Evolutionary conservation across 2,797 vertebrate species (phyloP).

Genomic region (Trematomus bernacchii): DNA sequence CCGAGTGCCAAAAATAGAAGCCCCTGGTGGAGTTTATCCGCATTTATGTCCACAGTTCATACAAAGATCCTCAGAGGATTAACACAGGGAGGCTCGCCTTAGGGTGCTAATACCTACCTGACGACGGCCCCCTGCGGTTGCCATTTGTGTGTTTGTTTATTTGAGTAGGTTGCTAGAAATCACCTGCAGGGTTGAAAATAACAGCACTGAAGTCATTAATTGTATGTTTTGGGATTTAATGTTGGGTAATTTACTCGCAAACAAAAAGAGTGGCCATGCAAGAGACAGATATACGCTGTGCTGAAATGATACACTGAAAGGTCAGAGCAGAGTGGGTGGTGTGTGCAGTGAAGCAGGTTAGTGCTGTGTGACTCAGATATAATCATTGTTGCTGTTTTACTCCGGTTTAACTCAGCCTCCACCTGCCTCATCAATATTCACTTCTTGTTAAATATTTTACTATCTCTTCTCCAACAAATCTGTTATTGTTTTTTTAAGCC

Average conservation of each 20-base stretch:
- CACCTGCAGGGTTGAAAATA: constrained; percentile 43
- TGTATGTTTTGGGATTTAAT: not conserved
- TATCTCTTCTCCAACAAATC: constrained; percentile 35
- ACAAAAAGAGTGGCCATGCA: not conserved
- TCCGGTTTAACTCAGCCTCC: constrained; percentile 13
- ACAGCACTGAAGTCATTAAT: constrained; percentile 12
- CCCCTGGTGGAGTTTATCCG: constrained; percentile 36
- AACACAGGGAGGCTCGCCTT: not conserved
- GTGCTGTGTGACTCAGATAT: constrained; percentile 43
- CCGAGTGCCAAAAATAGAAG: constrained; percentile 37
- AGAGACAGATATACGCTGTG: constrained; percentile 11
- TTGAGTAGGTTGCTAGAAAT: constrained; percentile 45
- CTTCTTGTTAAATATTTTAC: constrained; percentile 49
- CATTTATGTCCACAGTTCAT: constrained; percentile 31
- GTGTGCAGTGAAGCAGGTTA: constrained; percentile 26
- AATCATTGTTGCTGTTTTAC: constrained; percentile 42
- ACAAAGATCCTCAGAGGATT: constrained; percentile 35
- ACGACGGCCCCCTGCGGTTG: constrained; percentile 38
- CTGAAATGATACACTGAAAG: constrained; percentile 39
- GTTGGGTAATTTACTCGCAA: constrained; percentile 6
- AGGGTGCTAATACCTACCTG: constrained; percentile 34
- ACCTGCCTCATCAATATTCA: constrained; percentile 55
- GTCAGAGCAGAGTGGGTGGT: constrained; percentile 52
- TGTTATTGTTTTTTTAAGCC: constrained; percentile 5
- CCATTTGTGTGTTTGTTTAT: constrained; percentile 46